phyloP scores from a whole-genome alignment of 2,888 invertebrate genomes.

The Lobophora halterata region DNA sequence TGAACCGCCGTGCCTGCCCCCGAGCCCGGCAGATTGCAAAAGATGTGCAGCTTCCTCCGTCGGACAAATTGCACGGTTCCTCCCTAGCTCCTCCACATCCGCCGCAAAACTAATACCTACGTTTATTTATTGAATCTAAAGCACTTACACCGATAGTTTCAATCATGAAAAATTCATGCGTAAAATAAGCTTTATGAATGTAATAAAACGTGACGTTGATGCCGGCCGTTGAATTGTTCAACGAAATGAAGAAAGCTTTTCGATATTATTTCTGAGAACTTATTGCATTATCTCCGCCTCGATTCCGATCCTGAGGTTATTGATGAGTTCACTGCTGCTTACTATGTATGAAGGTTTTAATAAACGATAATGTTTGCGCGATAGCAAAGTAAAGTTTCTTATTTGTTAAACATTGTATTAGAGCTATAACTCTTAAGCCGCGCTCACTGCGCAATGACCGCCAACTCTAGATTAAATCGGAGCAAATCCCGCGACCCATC shows the following conservation, averaged over 20 bases:
- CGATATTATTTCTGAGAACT: slow-evolving; percentile 10
- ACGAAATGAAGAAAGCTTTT: slow-evolving; percentile 29
- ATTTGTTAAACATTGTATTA: slow-evolving; percentile 12
- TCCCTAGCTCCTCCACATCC: slow-evolving; percentile 46
- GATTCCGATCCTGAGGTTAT: slow-evolving; percentile 2
- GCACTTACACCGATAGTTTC: slow-evolving; percentile 39
- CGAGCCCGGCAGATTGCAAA: slow-evolving; percentile 51
- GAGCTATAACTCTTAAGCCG: slow-evolving; percentile 37
- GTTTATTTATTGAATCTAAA: slow-evolving; percentile 60
- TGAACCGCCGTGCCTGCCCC: slow-evolving; percentile 34
- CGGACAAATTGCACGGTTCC: slow-evolving; percentile 51
- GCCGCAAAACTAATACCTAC: slow-evolving; percentile 38
- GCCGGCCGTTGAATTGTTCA: slow-evolving; percentile 16
- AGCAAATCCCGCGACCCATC: slow-evolving; percentile 74
- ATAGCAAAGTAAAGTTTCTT: neutral
- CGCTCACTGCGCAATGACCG: slow-evolving; percentile 46
- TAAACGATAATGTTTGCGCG: neutral
- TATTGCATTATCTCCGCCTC: neutral
- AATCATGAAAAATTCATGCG: slow-evolving; percentile 35
- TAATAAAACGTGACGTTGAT: slow-evolving; percentile 30
- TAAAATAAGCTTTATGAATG: slow-evolving; percentile 35
- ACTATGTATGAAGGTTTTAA: too few species aligned
- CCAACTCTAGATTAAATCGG: slow-evolving; percentile 70
- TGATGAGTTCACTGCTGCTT: slow-evolving; percentile 1
- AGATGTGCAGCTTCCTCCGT: slow-evolving; percentile 64